Conservation (phyloP, 2,888 invertebrate genomes). For the Lampropteryx suffumata region DNA sequence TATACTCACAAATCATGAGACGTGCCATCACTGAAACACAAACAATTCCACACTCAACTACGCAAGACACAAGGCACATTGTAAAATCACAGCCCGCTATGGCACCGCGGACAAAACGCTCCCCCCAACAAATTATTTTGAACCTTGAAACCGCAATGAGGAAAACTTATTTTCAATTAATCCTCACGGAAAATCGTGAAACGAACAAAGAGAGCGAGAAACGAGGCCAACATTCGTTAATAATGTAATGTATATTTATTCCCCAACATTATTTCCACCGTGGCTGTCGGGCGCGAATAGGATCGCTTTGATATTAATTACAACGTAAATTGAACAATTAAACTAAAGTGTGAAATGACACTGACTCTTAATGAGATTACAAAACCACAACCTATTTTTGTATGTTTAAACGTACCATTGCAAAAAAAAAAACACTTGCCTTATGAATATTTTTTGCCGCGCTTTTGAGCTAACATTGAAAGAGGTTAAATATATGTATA, state of each 20-base stretch:
- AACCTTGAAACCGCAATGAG: slow-evolving; percentile 65
- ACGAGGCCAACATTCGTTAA: slow-evolving; percentile 82
- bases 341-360: slow-evolving; percentile 39
- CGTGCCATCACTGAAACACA: slow-evolving; percentile 57
- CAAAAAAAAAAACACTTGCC: too few relatives aligned
- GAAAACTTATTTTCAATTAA: slow-evolving; percentile 75
- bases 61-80: slow-evolving; percentile 49
- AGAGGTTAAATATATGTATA: slow-evolving; percentile 14
- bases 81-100: slow-evolving; percentile 43
- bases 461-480: slow-evolving; percentile 15
- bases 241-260: slow-evolving; percentile 82
- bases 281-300: slow-evolving; percentile 65
- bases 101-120: slow-evolving; percentile 66
- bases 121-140: slow-evolving; percentile 68
- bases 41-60: slow-evolving; percentile 53
- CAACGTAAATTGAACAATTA: slow-evolving; percentile 43
- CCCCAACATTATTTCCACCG: slow-evolving; percentile 72
- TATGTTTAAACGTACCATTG: neutral
- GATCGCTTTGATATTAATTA: slow-evolving; percentile 60
- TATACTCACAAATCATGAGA: slow-evolving; percentile 84
- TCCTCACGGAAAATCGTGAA: slow-evolving; percentile 66
- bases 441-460: slow-evolving; percentile 14
- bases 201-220: slow-evolving; percentile 82
- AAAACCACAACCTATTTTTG: slow-evolving; percentile 23
- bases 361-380: slow-evolving; percentile 34